These are phyloP conservation scores for Paramormyrops kingsleyae DNA, from an alignment of 2,113 vertebrate genomes.

Conservation along the genomic window DNA sequence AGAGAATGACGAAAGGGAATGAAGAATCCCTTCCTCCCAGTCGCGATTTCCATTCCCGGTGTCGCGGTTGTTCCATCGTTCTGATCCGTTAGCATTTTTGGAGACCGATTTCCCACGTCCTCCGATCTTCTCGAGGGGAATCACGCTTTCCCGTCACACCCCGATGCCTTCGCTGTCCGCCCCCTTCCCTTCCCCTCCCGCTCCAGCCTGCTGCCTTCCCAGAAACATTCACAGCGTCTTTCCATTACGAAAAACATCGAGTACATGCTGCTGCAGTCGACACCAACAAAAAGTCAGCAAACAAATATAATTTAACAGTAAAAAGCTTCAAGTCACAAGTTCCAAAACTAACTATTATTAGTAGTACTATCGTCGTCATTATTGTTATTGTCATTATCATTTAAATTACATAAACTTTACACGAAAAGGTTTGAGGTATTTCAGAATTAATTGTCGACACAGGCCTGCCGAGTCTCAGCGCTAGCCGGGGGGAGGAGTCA, in stretches of 20 bases:
- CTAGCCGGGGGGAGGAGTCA: conserved; percentile 58
- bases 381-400: conserved; percentile 68
- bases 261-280: conserved; percentile 81
- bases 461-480: conserved; percentile 85
- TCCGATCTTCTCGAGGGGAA: neutral
- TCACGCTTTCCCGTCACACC: conserved; percentile 9
- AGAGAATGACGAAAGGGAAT: conserved; percentile 52
- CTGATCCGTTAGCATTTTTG: neutral
- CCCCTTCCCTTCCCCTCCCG: conserved; percentile 24
- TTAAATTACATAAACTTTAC: conserved; percentile 98
- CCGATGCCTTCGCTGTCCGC: neutral
- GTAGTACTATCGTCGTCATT: conserved; percentile 67
- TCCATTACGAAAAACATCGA: conserved; percentile 72
- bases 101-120: neutral
- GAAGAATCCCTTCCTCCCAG: neutral
- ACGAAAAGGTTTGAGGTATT: conserved; percentile 99
- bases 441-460: conserved; percentile 99
- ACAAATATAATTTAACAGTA: conserved; percentile 85
- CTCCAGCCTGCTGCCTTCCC: conserved; percentile 46
- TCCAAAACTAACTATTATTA: conserved; percentile 98
- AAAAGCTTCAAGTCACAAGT: conserved; percentile 99
- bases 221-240: conserved; percentile 90
- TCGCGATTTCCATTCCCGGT: neutral
- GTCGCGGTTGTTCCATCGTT: neutral
- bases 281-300: conserved; percentile 53